phyloP scores from a whole-genome alignment of 2,888 invertebrate genomes.

The Criorhina ranunculi region DNA sequence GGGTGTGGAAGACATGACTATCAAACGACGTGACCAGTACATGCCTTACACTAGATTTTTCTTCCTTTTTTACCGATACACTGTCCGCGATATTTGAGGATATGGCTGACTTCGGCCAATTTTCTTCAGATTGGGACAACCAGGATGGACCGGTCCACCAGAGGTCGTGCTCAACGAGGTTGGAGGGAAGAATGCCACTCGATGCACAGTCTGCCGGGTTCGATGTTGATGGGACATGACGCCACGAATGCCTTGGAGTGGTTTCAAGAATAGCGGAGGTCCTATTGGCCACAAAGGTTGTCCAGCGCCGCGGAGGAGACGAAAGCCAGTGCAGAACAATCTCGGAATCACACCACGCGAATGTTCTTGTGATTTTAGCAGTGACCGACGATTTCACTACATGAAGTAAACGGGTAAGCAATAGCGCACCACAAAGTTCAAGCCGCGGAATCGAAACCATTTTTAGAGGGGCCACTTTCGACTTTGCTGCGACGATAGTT shows the following conservation, averaged over 20 bases:
- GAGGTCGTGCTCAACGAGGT: slow-evolving; percentile 34
- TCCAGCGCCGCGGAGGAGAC: slow-evolving; percentile 65
- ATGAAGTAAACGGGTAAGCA: slow-evolving; percentile 35
- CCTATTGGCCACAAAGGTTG: slow-evolving; percentile 59
- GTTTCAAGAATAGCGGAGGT: slow-evolving; percentile 63
- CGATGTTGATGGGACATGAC: slow-evolving; percentile 56
- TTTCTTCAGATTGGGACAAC: slow-evolving; percentile 16
- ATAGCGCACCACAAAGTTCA: slow-evolving; percentile 55
- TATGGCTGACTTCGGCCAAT: slow-evolving; percentile 18
- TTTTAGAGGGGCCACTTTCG: slow-evolving; percentile 51
- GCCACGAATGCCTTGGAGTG: slow-evolving; percentile 43
- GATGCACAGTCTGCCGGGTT: slow-evolving; percentile 77
- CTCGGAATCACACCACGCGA: slow-evolving; percentile 78
- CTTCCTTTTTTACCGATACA: neutral
- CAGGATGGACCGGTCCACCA: slow-evolving; percentile 75
- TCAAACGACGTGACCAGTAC: neutral
- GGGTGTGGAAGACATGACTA: slow-evolving; percentile 1
- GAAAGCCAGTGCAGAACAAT: slow-evolving; percentile 79
- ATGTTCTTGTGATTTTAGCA: slow-evolving; percentile 11
- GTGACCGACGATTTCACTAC: slow-evolving; percentile 33
- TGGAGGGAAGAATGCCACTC: slow-evolving; percentile 54
- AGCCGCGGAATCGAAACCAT: slow-evolving; percentile 54
- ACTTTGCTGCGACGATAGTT: slow-evolving; percentile 21
- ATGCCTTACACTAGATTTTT: neutral
- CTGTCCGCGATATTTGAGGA: neutral